These are phyloP conservation scores for Drosophila niveifrons DNA, from an alignment of 2,888 invertebrate genomes.

Conservation along the genomic window DNA sequence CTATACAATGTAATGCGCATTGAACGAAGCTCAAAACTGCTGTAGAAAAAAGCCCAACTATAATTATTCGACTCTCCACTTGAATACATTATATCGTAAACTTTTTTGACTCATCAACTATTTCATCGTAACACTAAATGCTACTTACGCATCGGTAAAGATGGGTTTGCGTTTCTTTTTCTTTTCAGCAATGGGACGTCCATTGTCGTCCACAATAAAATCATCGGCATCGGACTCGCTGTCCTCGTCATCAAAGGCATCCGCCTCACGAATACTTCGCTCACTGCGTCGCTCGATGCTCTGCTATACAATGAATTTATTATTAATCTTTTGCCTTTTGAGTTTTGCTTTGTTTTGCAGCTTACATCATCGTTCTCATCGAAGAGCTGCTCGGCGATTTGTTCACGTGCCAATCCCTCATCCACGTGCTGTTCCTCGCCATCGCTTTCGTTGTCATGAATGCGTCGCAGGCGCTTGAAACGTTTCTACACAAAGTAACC, in stretches of 20 bases:
- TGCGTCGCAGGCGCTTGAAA: slow-evolving; percentile 93
- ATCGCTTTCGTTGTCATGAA: slow-evolving; percentile 96
- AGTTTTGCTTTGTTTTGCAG: background rate
- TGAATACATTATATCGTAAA: too few species aligned
- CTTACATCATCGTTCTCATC: slow-evolving; percentile 93
- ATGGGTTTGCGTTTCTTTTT: slow-evolving; percentile 92
- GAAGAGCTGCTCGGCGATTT: slow-evolving; percentile 95
- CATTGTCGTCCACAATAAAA: slow-evolving; percentile 99
- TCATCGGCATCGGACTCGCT: slow-evolving; percentile 96
- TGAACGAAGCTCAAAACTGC: too few species aligned
- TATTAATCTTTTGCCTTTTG: background rate
- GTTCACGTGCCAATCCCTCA: slow-evolving; percentile 92
- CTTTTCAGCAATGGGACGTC: slow-evolving; percentile 93
- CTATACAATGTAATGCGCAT: too few species aligned
- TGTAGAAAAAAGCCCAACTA: too few species aligned
- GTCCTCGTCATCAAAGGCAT: slow-evolving; percentile 89
- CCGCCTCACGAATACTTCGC: slow-evolving; percentile 88
- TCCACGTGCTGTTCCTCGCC: slow-evolving; percentile 92
- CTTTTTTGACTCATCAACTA: too few species aligned
- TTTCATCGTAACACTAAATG: background rate
- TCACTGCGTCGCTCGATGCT: slow-evolving; percentile 93
- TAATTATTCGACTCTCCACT: too few species aligned
- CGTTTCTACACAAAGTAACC: slow-evolving; percentile 88
- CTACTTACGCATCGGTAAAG: slow-evolving; percentile 94
- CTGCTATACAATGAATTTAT: slow-evolving; percentile 84